Percentiles rank a stretch among this genome's conserved stretches.
Conservation (phyloP, 64 coral and sea anemone species). For the Montipora cactus region DNA sequence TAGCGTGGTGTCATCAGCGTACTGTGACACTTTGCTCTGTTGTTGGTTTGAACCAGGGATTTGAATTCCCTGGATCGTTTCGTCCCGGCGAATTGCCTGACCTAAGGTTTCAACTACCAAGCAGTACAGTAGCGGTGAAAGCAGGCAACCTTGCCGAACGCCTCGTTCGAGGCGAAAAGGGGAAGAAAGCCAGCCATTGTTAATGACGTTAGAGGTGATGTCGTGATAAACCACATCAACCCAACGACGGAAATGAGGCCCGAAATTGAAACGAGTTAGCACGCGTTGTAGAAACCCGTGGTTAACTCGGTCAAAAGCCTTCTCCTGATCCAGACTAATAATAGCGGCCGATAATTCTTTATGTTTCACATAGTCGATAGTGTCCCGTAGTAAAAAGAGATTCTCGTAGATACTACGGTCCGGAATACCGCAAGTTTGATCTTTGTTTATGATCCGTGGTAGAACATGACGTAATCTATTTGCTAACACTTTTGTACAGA, state of each 20-base stretch:
- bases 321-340: slow-evolving; percentile 32
- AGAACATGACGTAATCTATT: too few species aligned
- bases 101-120: slow-evolving; percentile 9
- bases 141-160: slow-evolving; percentile 29
- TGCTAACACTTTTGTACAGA: too few species aligned
- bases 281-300: neutral
- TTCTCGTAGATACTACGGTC: neutral
- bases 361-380: neutral
- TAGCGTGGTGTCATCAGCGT: slow-evolving; percentile 14
- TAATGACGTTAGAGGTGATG: neutral
- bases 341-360: neutral
- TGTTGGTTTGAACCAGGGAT: neutral
- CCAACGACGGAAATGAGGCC: slow-evolving; percentile 4
- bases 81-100: slow-evolving; percentile 28
- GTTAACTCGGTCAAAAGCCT: slow-evolving; percentile 47
- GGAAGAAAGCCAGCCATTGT: slow-evolving; percentile 17
- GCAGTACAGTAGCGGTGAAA: slow-evolving; percentile 45
- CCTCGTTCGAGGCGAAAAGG: neutral
- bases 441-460: too few species aligned
- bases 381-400: neutral
- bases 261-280: neutral
- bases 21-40: slow-evolving; percentile 39
- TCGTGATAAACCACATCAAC: neutral
- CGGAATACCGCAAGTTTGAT: neutral
- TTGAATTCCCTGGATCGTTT: slow-evolving; percentile 20